These are phyloP conservation scores for Mirza zaza DNA, from an alignment of 2,113 vertebrate genomes.

Conservation along the genomic window DNA sequence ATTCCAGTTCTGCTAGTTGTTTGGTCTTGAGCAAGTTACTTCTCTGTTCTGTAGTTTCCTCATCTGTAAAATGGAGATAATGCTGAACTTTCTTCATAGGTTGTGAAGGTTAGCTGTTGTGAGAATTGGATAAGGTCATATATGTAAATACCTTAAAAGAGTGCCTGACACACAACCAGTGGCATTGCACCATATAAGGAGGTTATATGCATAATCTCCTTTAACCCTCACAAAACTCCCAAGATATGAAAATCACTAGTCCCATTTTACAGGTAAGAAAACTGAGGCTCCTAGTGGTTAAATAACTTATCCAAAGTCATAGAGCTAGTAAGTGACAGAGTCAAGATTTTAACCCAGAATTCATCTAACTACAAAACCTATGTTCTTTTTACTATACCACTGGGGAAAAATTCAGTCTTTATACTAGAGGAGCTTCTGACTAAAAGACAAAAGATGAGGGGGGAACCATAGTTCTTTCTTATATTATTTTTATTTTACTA, in stretches of 20 bases:
- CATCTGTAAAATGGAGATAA: neutral
- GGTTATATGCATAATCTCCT: neutral
- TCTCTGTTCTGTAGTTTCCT: neutral
- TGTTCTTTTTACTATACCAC: neutral
- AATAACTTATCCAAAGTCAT: neutral
- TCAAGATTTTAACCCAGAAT: slow-evolving; percentile 6
- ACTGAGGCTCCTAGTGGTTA: neutral
- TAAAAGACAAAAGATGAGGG: neutral
- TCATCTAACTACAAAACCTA: neutral
- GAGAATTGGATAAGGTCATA: neutral
- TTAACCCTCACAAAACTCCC: neutral
- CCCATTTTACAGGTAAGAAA: neutral
- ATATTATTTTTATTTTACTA: neutral
- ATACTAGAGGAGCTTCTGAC: neutral
- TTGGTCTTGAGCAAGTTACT: neutral
- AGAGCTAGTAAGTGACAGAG: neutral
- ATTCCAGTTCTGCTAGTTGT: neutral
- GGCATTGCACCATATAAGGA: neutral
- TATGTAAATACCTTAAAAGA: neutral
- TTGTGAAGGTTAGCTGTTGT: neutral
- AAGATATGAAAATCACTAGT: neutral
- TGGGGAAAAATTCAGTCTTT: neutral
- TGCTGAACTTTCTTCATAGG: neutral
- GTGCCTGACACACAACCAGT: neutral
- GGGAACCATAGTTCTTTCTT: neutral